Percentiles rank a stretch among this genome's conserved stretches.
Conservation (phyloP, 2,888 invertebrate genomes). For the Boloria selene region DNA sequence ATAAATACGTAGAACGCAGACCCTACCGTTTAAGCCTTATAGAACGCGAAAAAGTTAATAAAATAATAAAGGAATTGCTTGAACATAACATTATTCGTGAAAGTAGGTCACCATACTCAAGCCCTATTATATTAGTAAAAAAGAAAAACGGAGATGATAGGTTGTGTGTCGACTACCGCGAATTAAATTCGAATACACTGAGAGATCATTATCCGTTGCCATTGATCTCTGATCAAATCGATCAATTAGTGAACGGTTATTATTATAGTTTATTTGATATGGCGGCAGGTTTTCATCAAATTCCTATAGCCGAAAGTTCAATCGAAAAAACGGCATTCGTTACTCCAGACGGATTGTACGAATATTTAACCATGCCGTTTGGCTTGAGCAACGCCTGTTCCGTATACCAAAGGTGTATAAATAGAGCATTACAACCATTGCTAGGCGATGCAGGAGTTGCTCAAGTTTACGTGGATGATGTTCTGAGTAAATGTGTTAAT, state of each 20-base stretch:
- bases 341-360: background rate
- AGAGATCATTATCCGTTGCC: constrained; percentile 44
- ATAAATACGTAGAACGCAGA: constrained; percentile 25
- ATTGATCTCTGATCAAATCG: constrained; percentile 44
- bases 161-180: constrained; percentile 45
- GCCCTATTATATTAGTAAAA: background rate
- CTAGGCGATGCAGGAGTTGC: constrained; percentile 16
- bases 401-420: constrained; percentile 45
- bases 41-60: constrained; percentile 29
- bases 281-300: constrained; percentile 46
- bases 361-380: constrained; percentile 45
- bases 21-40: constrained; percentile 21
- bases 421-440: constrained; percentile 22
- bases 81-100: constrained; percentile 29
- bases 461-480: constrained; percentile 49
- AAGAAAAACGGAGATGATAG: constrained; percentile 33
- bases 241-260: constrained; percentile 35
- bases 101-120: constrained; percentile 37
- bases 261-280: constrained; percentile 42
- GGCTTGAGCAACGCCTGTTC: constrained; percentile 43
- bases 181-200: constrained; percentile 41
- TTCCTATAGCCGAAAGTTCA: constrained; percentile 33
- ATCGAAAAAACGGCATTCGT: background rate
- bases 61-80: constrained; percentile 29
- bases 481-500: constrained; percentile 39